Evolutionary conservation across 2,888 invertebrate species (phyloP), one percentile per base, ranked within the genome.

Genomic region (Cremastinae sp.): DNA sequence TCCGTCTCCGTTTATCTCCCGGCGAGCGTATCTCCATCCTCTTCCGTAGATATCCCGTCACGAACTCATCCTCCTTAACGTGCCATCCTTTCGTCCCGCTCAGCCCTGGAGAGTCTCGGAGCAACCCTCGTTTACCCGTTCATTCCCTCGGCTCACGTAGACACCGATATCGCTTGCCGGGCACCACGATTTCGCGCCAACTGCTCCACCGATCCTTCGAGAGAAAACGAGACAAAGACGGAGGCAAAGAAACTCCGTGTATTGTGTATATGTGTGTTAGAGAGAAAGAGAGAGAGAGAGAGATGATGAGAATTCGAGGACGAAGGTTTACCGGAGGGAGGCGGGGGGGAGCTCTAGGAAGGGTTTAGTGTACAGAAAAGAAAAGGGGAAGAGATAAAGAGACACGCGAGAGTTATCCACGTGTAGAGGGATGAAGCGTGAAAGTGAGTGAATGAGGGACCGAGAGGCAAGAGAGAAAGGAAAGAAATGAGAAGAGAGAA

Each of bases 71-170:
- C 69, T 70, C 69, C 69, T 70, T 70, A 70, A 70, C 61, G 61
- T 61, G 43, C 59, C 41, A 51, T 64, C 68, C 54, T 54, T 41
- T 64, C 68, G 64, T 58, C 59, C 71, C 66, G 54, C 22, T 45
- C 49, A 38, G 38, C 22, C 34, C 36, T 36, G 47, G 22, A 51
- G 58, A 41, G 18, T 22, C 56, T 12, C 65, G 38, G 49, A 56
- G 62, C 66, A 47, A 7, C 53, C 53, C 53, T 65, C 61, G 61
- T 76, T 76, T 76, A 72, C 68, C 68, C 75, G 75, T 72, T 69
- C 73, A 65, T 73, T 59, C 77, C 54, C 61, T 70, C 74, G 77
- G 36, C 74, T 77, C 77, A 77, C 77, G 77, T 74, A 77, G 77
- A 64, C 61, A n/a, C 34, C 69, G 74, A 74, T 78, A 80, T 81